Evolutionary conservation across 2,797 vertebrate species (phyloP).

Genomic region (Gymnoscopelus microlampas): DNA sequence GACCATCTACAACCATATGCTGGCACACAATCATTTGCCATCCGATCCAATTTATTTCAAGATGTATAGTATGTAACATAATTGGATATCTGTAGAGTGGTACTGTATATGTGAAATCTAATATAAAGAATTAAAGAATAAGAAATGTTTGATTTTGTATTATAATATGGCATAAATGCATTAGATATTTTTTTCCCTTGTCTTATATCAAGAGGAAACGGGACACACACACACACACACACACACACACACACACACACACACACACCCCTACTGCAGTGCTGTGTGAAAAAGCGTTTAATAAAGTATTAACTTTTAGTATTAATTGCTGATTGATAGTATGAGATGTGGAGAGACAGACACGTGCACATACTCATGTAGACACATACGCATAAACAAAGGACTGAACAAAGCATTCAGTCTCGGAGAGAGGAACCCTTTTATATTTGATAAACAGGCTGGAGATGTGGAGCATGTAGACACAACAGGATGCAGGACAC

Average conservation of each 20-base stretch:
- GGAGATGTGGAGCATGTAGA: constrained; percentile 55
- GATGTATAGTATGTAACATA: constrained; percentile 45
- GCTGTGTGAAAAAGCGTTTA: too few relatives aligned
- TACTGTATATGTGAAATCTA: constrained; percentile 32
- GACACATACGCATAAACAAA: constrained; percentile 16
- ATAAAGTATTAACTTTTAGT: too few relatives aligned
- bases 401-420: constrained; percentile 5
- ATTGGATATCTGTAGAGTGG: constrained; percentile 19
- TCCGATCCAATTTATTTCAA: constrained; percentile 18
- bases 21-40: constrained; percentile 32
- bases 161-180: too few relatives aligned
- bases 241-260: too few relatives aligned
- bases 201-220: too few relatives aligned
- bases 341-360: neutral
- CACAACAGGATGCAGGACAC: constrained; percentile 69
- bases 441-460: constrained; percentile 37
- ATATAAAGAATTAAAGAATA: constrained; percentile 48
- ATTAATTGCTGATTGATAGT: too few relatives aligned
- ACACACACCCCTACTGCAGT: too few relatives aligned
- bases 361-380: constrained; percentile 6
- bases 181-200: too few relatives aligned
- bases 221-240: too few relatives aligned
- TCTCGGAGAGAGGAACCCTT: constrained; percentile 39
- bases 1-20: constrained; percentile 27
- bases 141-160: neutral